Evolutionary conservation across 1,140 invertebrate genomes (phyloP).

Genomic region (Dendroctonus ponderosae): DNA sequence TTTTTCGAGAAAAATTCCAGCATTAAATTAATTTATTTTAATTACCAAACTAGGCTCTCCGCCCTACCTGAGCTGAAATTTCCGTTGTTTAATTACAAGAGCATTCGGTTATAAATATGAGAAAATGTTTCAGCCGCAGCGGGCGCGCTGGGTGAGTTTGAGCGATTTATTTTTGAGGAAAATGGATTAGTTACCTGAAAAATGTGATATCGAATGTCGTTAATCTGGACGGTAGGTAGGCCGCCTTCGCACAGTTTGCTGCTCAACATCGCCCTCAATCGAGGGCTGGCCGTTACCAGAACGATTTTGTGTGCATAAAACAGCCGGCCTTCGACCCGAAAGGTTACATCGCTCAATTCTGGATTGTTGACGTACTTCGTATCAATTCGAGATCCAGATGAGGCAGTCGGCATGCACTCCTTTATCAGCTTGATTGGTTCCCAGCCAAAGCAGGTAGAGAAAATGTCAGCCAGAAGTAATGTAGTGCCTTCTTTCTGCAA

Average conservation of each 20-base stretch:
- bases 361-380: slow-evolving; percentile 92
- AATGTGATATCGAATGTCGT: slow-evolving; percentile 88
- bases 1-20: too few species aligned
- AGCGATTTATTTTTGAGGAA: neutral
- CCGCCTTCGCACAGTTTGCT: slow-evolving; percentile 73
- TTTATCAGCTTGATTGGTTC: slow-evolving; percentile 77
- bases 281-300: slow-evolving; percentile 82
- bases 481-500: slow-evolving; percentile 83
- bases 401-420: slow-evolving; percentile 61
- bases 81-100: too few species aligned
- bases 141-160: too few species aligned
- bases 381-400: slow-evolving; percentile 70
- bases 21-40: too few species aligned
- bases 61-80: too few species aligned
- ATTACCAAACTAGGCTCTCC: too few species aligned
- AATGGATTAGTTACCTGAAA: slow-evolving; percentile 67
- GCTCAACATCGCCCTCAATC: slow-evolving; percentile 83
- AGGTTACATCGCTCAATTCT: slow-evolving; percentile 86
- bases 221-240: slow-evolving; percentile 85
- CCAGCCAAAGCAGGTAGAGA: slow-evolving; percentile 85
- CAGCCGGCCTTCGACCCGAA: slow-evolving; percentile 84
- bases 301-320: slow-evolving; percentile 95
- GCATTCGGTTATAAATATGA: too few species aligned
- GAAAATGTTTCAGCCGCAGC: too few species aligned
- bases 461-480: slow-evolving; percentile 81